phyloP scores from a whole-genome alignment of 1,140 invertebrate genomes.

The Copidosoma floridanum region DNA sequence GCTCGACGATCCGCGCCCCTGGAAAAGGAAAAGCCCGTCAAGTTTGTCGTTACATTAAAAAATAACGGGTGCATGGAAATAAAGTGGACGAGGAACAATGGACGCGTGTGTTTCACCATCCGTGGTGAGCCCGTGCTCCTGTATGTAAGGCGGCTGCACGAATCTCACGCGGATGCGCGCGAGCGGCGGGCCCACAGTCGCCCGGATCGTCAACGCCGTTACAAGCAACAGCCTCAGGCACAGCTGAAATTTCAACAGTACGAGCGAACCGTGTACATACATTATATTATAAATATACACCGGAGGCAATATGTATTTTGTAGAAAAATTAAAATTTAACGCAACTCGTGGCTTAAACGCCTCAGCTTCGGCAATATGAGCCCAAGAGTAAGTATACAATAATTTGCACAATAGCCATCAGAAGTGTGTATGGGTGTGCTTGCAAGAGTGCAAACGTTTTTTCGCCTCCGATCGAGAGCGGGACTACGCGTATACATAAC shows the following conservation, averaged over 20 bases:
- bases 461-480: too few relatives aligned
- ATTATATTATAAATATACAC: too few relatives aligned
- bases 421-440: too few relatives aligned
- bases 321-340: too few relatives aligned
- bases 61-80: not conserved
- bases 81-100: constrained; percentile 9
- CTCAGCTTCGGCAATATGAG: too few relatives aligned
- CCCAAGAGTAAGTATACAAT: too few relatives aligned
- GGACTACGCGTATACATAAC: too few relatives aligned
- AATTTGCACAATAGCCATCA: not conserved
- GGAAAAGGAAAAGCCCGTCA: constrained; percentile 18
- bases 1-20: constrained; percentile 41
- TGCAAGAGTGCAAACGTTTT: too few relatives aligned
- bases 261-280: too few relatives aligned
- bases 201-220: constrained; percentile 17
- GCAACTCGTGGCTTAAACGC: too few relatives aligned
- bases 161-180: constrained; percentile 49
- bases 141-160: constrained; percentile 45
- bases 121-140: constrained; percentile 46
- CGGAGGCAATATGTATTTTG: too few relatives aligned
- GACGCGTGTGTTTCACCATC: constrained; percentile 36
- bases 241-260: constrained; percentile 20
- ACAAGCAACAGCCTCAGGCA: constrained; percentile 1
- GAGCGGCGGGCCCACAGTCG: constrained; percentile 36
- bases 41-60: too few relatives aligned